Base-by-base conservation (phyloP, 2,113 vertebrate species). In the Chlamydotis undulata region DNA sequence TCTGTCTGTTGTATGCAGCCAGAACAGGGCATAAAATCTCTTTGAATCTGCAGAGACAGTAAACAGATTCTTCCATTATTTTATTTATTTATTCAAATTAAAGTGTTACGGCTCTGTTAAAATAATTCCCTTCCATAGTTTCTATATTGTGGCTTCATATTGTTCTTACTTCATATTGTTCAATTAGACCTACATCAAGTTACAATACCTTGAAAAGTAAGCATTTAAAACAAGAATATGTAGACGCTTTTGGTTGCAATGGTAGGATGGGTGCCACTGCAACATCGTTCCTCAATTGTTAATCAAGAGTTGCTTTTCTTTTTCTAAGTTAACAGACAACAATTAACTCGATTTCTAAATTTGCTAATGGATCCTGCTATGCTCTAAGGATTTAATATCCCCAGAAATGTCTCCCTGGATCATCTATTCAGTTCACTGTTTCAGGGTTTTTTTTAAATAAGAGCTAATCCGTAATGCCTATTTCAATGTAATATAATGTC, bases 1-100 rank as follows among this genome's bases (percentile, higher is more conserved):
- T 43, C 90, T 47, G 85, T 90, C 82, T 97, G 90, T 95, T 92
- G 50, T 63, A 9, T 1, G 0, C 41, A 64, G 65, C 69, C 69
- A 93, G 61, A 89, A 65, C 53, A 82, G 68, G 18, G 55, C 53
- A 92, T 85, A 91, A 84, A 92, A 91, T 89, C 81, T 65, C 92
- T 96, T 87, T 96, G 89, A 79, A 84, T 90, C 61, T n/a, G 12
- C 52, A 91, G 57, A 90, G 75, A 92, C 92, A 94, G 47, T 70
- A 53, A 92, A 33, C 6, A 3, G 1, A 55, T 90, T 93, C 86
- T 94, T 84, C 61, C 52, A 43, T 83, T 92, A 63, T 82, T 91
- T 92, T 49, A 65, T 88, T 93, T 94, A 81, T 96, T 90, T 95
- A 60, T 73, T 81, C 52, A 45, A 71, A 89, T 67, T 56, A 28